Conservation (phyloP, 2,888 invertebrate genomes). For the Lasioglossum figueresi region DNA sequence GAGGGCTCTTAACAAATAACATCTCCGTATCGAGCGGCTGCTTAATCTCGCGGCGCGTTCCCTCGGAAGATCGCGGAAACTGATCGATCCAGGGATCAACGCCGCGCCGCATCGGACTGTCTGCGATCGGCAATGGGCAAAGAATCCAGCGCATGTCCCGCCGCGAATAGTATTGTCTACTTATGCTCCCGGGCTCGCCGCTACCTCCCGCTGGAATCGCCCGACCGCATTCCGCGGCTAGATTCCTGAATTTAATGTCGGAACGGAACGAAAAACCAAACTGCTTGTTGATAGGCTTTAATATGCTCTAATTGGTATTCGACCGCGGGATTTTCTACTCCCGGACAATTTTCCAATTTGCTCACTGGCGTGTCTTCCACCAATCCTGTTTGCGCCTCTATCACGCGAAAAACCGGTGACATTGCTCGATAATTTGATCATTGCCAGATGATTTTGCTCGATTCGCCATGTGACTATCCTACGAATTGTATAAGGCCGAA, state of each 20-base stretch:
- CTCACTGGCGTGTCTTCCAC: neutral
- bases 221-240: slow-evolving; percentile 51
- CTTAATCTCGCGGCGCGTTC: slow-evolving; percentile 67
- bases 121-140: slow-evolving; percentile 41
- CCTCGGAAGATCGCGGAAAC: slow-evolving; percentile 42
- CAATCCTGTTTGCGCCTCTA: neutral
- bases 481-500: neutral
- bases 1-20: slow-evolving; percentile 73
- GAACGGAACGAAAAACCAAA: slow-evolving; percentile 46
- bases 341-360: slow-evolving; percentile 38
- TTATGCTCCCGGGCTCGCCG: slow-evolving; percentile 42
- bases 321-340: slow-evolving; percentile 38
- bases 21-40: slow-evolving; percentile 71
- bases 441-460: neutral
- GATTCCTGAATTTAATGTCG: slow-evolving; percentile 61
- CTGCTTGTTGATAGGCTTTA: slow-evolving; percentile 41
- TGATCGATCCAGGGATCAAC: slow-evolving; percentile 34
- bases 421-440: too few species aligned
- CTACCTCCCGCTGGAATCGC: slow-evolving; percentile 31
- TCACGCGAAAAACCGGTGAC: neutral
- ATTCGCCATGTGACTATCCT: neutral
- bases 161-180: slow-evolving; percentile 63
- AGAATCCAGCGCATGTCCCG: slow-evolving; percentile 52
- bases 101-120: slow-evolving; percentile 18
- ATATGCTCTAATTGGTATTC: slow-evolving; percentile 53